These are phyloP conservation scores for Oncorhynchus masou DNA, from an alignment of 2,113 vertebrate genomes.

Conservation along the genomic window DNA sequence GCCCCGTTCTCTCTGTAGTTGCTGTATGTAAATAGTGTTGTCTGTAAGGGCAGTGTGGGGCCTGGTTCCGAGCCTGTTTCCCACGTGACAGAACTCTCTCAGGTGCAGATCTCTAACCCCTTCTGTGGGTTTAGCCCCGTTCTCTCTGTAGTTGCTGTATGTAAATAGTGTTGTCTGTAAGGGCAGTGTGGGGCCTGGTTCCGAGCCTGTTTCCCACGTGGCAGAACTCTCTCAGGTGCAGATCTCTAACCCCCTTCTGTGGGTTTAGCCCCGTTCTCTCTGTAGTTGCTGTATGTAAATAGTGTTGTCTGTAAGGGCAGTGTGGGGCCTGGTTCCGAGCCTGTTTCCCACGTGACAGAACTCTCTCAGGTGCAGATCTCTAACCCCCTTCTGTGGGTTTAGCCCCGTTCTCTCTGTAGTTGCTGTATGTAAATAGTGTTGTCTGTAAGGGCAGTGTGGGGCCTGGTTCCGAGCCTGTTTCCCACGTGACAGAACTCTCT, in stretches of 20 bases:
- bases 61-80: constrained; percentile 49
- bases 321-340: constrained; percentile 34
- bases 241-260: constrained; percentile 64
- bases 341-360: constrained; percentile 51
- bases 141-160: too few relatives aligned
- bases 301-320: constrained; percentile 33
- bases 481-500: constrained; percentile 54
- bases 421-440: too few relatives aligned
- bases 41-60: constrained; percentile 26
- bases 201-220: constrained; percentile 48
- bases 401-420: constrained; percentile 21
- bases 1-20: constrained; percentile 21
- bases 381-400: constrained; percentile 62
- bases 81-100: constrained; percentile 55
- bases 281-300: too few relatives aligned
- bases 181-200: constrained; percentile 30
- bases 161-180: constrained; percentile 34
- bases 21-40: too few relatives aligned
- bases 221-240: constrained; percentile 65
- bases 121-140: constrained; percentile 52
- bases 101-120: constrained; percentile 69
- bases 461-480: constrained; percentile 49
- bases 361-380: constrained; percentile 71
- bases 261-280: constrained; percentile 47
- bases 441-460: constrained; percentile 30